Percentiles rank a stretch among this genome's conserved stretches.
phyloP scores from a whole-genome alignment of 2,797 vertebrate genomes.

The Crax fasciolata region DNA sequence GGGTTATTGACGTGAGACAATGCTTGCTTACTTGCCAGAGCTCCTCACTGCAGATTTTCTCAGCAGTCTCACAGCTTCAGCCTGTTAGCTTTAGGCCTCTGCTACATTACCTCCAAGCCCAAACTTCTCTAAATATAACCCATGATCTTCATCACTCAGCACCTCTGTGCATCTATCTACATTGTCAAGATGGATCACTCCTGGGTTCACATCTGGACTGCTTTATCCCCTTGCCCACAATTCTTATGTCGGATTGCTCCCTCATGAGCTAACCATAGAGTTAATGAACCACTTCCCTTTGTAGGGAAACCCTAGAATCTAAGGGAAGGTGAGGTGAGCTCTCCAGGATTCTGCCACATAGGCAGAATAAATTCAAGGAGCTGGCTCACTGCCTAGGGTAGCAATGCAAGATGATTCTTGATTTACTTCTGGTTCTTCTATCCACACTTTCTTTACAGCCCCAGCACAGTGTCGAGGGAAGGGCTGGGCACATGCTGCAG shows the following conservation, averaged over 20 bases:
- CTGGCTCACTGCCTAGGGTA: background rate
- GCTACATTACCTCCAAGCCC: background rate
- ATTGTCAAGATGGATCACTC: background rate
- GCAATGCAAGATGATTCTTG: background rate
- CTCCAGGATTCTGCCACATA: background rate
- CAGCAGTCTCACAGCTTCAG: background rate
- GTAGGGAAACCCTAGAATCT: background rate
- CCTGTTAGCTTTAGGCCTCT: background rate
- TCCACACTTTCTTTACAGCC: background rate
- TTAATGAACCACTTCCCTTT: background rate
- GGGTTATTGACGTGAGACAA: background rate
- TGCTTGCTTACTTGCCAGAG: background rate
- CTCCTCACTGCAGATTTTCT: background rate
- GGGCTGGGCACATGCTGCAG: background rate
- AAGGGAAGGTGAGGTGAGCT: background rate
- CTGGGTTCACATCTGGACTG: background rate
- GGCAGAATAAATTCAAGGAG: background rate
- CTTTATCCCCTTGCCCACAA: accelerated
- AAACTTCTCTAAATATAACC: background rate
- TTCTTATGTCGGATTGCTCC: background rate
- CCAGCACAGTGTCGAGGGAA: background rate
- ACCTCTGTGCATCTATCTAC: background rate
- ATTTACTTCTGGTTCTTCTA: background rate
- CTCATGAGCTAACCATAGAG: background rate
- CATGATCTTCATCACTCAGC: background rate